These are phyloP conservation scores for Himalopsyche phryganea DNA, from an alignment of 1,140 invertebrate genomes.

Conservation along the genomic window DNA sequence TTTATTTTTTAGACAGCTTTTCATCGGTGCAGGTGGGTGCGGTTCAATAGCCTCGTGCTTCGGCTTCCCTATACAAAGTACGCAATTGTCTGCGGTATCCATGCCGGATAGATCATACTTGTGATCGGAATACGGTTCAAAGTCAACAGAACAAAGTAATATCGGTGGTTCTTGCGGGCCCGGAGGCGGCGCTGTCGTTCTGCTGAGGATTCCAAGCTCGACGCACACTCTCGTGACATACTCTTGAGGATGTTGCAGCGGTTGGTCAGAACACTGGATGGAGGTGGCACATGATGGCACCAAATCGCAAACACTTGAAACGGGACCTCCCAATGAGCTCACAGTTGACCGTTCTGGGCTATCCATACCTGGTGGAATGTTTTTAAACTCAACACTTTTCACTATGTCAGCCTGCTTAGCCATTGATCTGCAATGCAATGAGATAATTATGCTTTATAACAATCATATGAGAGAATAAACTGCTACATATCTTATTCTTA, in stretches of 20 bases:
- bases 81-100: conserved; percentile 42
- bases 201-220: conserved; percentile 42
- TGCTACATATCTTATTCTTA: too few relatives aligned
- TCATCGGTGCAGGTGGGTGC: conserved; percentile 44
- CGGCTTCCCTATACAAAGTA: conserved; percentile 46
- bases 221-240: conserved; percentile 45
- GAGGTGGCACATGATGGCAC: conserved; percentile 38
- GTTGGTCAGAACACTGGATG: conserved; percentile 18
- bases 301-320: conserved; percentile 46
- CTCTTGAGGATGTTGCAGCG: conserved; percentile 37
- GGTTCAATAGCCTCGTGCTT: conserved; percentile 44
- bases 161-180: conserved; percentile 38
- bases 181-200: conserved; percentile 33
- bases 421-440: conserved; percentile 21
- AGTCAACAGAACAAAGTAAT: conserved; percentile 43
- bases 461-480: too few relatives aligned
- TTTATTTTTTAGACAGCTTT: conserved; percentile 49
- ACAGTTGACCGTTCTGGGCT: conserved; percentile 38
- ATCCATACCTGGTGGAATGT: conserved; percentile 32
- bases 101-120: conserved; percentile 29
- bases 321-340: conserved; percentile 35
- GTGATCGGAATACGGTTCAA: conserved; percentile 42
- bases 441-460: too few relatives aligned
- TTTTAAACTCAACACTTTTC: conserved; percentile 48
- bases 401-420: conserved; percentile 50